Conservation (phyloP, 2,888 invertebrate genomes). For the Dasysyrphus albostriatus region DNA sequence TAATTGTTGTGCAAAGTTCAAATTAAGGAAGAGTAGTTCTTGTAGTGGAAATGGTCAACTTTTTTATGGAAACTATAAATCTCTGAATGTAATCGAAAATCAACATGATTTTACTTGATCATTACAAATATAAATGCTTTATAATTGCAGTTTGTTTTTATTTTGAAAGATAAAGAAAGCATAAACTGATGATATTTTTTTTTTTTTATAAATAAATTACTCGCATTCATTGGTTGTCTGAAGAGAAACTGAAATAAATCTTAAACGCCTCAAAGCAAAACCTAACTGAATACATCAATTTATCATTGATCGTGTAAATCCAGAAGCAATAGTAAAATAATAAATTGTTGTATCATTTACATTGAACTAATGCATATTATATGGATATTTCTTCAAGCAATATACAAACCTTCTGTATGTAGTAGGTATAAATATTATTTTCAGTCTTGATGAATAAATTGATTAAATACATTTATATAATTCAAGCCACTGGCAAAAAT, state of each 20-base stretch:
- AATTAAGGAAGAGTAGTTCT: too few species aligned
- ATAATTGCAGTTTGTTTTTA: too few species aligned
- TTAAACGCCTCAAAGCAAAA: neutral
- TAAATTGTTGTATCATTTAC: conserved; percentile 10
- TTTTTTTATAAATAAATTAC: neutral
- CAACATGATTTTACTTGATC: too few species aligned
- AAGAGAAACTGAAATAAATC: neutral
- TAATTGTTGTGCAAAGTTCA: too few species aligned
- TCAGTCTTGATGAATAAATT: conserved; percentile 22
- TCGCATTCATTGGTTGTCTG: too few species aligned
- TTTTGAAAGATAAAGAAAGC: too few species aligned
- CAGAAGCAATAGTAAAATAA: conserved; percentile 32
- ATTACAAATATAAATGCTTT: too few species aligned
- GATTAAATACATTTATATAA: conserved; percentile 1
- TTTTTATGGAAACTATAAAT: too few species aligned
- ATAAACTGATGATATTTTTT: too few species aligned
- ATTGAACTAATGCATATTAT: conserved; percentile 1
- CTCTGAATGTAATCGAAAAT: too few species aligned
- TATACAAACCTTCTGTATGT: neutral
- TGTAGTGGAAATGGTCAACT: too few species aligned
- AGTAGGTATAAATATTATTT: too few species aligned
- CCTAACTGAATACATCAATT: neutral
- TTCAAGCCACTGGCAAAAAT: conserved; percentile 15
- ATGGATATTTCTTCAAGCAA: conserved; percentile 4
- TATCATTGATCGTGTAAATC: conserved; percentile 28